Evolutionary conservation across 2,888 invertebrate genomes (phyloP).

Genomic region (Cheilosia variabilis): DNA sequence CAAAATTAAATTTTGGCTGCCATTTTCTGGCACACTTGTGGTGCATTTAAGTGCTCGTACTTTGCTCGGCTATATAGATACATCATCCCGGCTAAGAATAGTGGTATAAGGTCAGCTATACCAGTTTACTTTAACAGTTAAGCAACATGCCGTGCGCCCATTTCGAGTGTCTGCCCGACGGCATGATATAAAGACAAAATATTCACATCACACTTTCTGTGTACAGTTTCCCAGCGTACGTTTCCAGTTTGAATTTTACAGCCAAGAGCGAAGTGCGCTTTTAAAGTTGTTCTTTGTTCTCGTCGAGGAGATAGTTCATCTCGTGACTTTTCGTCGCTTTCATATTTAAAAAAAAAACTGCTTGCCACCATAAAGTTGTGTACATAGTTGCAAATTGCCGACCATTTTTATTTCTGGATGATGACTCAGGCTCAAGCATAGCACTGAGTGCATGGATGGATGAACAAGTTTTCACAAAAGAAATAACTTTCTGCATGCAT

Average conservation of each 20-base stretch:
- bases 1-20: too few relatives aligned
- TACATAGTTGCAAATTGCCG: neutral
- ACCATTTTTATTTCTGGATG: neutral
- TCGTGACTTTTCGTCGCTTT: neutral
- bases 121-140: neutral
- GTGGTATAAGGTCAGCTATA: neutral
- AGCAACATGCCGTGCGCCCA: neutral
- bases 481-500: neutral
- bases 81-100: neutral
- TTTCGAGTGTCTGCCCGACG: neutral
- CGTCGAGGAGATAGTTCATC: neutral
- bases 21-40: too few relatives aligned
- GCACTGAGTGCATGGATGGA: neutral
- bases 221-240: neutral
- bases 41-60: too few relatives aligned
- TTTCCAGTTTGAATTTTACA: neutral
- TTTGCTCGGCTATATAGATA: neutral
- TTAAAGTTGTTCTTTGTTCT: neutral
- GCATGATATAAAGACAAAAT: neutral
- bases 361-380: neutral
- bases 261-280: neutral
- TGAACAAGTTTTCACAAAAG: neutral
- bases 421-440: neutral
- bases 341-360: neutral
- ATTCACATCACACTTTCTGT: constrained; percentile 3